These are phyloP conservation scores for Catostylus mosaicus DNA, from an alignment of 30 jellyfish, hydroid and myxozoan genomes.

Conservation along the genomic window DNA sequence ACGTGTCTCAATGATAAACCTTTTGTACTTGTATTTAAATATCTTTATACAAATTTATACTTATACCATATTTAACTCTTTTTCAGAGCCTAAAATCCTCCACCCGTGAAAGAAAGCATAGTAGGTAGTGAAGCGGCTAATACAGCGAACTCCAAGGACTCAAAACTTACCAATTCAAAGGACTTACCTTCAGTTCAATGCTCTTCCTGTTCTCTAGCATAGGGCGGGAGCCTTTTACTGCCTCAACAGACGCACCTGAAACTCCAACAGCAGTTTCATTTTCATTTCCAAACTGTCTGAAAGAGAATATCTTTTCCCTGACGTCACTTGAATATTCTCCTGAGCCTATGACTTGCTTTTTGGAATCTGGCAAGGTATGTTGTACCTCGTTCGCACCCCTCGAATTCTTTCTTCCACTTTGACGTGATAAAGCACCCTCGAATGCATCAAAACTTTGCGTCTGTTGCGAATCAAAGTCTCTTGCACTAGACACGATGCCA, in stretches of 20 bases:
- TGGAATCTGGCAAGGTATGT: neutral
- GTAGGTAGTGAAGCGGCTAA: no score
- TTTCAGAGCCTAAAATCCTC: no score
- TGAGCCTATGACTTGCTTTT: neutral
- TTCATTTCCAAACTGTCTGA: neutral
- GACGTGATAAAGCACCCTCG: neutral
- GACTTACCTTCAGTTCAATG: slow-evolving; percentile 31
- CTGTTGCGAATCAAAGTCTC: neutral
- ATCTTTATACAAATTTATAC: no score
- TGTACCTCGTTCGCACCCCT: neutral
- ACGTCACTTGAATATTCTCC: neutral
- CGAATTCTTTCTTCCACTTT: neutral
- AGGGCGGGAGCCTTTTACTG: neutral
- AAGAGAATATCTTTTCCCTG: neutral
- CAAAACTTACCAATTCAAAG: no score
- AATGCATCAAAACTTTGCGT: neutral
- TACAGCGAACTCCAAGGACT: no score
- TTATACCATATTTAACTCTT: no score
- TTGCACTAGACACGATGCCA: neutral
- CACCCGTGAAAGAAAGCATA: no score
- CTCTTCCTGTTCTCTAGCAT: slow-evolving; percentile 15
- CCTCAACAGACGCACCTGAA: slow-evolving; percentile 5
- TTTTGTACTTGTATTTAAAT: no score
- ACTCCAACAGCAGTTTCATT: slow-evolving; percentile 10
- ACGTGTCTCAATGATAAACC: no score